phyloP scores from a whole-genome alignment of 2,797 vertebrate species.

The Odontamblyopus lacepedii region DNA sequence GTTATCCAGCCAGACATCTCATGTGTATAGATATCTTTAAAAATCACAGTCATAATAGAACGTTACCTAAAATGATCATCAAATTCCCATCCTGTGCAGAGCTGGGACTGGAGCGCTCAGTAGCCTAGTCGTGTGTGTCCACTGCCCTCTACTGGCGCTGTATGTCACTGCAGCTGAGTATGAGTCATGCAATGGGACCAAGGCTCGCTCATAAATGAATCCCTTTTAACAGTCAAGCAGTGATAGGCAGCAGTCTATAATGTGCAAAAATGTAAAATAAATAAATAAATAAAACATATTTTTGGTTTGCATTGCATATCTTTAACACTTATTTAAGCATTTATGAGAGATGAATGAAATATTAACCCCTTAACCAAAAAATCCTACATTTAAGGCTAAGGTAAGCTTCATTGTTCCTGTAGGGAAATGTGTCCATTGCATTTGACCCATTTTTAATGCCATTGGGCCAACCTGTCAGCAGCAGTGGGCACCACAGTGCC shows the following conservation, averaged over 20 bases:
- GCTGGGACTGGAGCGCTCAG: background rate
- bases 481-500: too few relatives aligned
- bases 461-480: too few relatives aligned
- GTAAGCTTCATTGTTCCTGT: background rate
- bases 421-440: background rate
- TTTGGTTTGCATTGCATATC: background rate
- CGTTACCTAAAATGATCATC: slow-evolving; percentile 40
- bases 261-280: too few relatives aligned
- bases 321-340: background rate
- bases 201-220: slow-evolving; percentile 65
- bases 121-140: slow-evolving; percentile 32
- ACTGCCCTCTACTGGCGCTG: slow-evolving; percentile 67
- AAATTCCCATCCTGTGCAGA: slow-evolving; percentile 32
- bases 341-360: background rate
- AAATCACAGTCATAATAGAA: slow-evolving; percentile 48
- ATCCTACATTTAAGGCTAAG: background rate
- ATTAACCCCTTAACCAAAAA: background rate
- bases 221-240: slow-evolving; percentile 68
- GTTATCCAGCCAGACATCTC: slow-evolving; percentile 7
- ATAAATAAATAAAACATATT: slow-evolving; percentile 16
- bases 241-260: slow-evolving; percentile 48
- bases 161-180: slow-evolving; percentile 22
- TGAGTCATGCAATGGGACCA: slow-evolving; percentile 62
- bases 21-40: slow-evolving; percentile 43
- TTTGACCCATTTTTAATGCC: too few relatives aligned